Conservation (phyloP, 2,113 vertebrate genomes). For the Microcebus lehilahytsara region DNA sequence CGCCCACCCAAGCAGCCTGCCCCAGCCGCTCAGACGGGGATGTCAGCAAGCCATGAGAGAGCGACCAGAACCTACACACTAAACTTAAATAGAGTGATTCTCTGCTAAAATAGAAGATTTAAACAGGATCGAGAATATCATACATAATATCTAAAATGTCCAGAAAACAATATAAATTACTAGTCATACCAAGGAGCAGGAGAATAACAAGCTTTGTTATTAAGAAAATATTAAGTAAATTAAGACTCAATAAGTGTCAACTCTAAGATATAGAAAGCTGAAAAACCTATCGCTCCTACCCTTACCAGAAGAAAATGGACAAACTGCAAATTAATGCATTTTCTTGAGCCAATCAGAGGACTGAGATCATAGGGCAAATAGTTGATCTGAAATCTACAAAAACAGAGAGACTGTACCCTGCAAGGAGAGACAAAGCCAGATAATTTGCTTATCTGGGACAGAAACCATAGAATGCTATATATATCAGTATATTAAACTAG, state of each 20-base stretch:
- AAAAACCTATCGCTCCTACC: not conserved
- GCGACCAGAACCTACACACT: not conserved
- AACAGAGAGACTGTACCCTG: not conserved
- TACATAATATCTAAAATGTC: not conserved
- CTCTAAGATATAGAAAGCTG: not conserved
- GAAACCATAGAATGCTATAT: not conserved
- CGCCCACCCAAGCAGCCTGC: not conserved
- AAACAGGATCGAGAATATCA: not conserved
- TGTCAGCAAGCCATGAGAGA: not conserved
- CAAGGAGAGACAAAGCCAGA: not conserved
- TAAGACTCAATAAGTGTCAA: not conserved
- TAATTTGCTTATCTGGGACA: not conserved
- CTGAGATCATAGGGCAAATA: not conserved
- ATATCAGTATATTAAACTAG: not conserved
- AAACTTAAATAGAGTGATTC: not conserved
- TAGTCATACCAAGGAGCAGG: not conserved
- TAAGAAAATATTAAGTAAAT: not conserved
- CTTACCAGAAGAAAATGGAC: not conserved
- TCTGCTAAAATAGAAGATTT: not conserved
- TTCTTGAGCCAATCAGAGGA: not conserved
- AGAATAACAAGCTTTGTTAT: not conserved
- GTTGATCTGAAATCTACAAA: not conserved
- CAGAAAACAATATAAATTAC: not conserved
- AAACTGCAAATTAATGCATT: not conserved
- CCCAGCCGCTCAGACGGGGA: not conserved